Conservation (phyloP, 2,888 invertebrate species). For the Sphaerophoria taeniata region DNA sequence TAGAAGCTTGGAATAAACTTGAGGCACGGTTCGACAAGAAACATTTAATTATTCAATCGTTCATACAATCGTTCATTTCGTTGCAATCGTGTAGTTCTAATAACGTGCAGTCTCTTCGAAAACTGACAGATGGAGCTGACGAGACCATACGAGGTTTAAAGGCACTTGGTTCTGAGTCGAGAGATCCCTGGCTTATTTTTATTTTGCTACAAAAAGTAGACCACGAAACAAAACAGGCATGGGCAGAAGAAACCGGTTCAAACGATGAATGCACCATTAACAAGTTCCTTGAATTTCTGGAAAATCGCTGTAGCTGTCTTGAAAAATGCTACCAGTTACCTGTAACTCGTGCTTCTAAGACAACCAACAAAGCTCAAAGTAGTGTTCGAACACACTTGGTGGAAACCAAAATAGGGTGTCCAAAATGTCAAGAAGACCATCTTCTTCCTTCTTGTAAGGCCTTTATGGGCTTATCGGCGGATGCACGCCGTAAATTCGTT, state of each 20-base stretch:
- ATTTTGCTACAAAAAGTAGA: conserved; percentile 35
- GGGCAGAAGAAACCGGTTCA: conserved; percentile 26
- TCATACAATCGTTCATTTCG: conserved; percentile 52
- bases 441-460: background rate
- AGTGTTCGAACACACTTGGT: conserved; percentile 16
- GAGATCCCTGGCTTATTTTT: conserved; percentile 42
- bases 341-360: conserved; percentile 1
- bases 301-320: conserved; percentile 2
- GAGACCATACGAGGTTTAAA: conserved; percentile 12
- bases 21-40: conserved; percentile 60
- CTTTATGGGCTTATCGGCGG: background rate
- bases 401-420: conserved; percentile 18
- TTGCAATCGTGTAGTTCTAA: conserved; percentile 16
- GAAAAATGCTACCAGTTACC: conserved; percentile 1
- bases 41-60: conserved; percentile 58
- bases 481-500: too few species aligned
- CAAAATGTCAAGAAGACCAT: conserved; percentile 22
- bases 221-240: conserved; percentile 39
- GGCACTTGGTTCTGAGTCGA: conserved; percentile 4
- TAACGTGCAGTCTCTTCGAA: conserved; percentile 7
- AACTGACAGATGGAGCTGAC: conserved; percentile 31
- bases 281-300: background rate
- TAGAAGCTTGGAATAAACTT: conserved; percentile 55
- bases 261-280: background rate
- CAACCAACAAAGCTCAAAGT: background rate